Evolutionary conservation across 1,140 invertebrate species (phyloP), one percentile per base, ranked within the genome.

Genomic region (Habropoda laboriosa): DNA sequence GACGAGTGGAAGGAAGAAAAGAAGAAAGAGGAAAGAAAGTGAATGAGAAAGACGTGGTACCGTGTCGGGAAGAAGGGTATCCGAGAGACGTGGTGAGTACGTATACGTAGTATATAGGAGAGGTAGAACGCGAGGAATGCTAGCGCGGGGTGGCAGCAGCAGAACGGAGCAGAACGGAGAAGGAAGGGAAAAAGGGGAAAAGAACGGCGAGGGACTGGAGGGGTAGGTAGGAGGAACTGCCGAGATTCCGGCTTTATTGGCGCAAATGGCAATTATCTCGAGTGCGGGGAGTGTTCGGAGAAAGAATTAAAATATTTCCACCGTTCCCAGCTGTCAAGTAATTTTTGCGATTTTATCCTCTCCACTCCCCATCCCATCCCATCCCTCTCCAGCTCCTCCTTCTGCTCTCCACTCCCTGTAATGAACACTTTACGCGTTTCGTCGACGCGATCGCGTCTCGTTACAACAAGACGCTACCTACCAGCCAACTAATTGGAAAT

Each of bases 201-300:
- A 71, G 18, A 71, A 47, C 45, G 64, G 57, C 66, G 74, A 75
- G 35, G 45, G 32, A 21, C 38, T 38, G 32, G 45, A 60, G 45
- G 73, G 38, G 21, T 32, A 57, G 42, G 42, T 27, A 74, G 30
- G 74, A 67, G 76, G 57, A 71, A 57, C 63, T 40, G 42, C 40
- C 57, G 84, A 82, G 79, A 79, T 82, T 38, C 58, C 79, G 58
- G 76, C 75, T 86, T 82, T 86, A 86, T 86, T 82, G 85, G 75
- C 60, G 67, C 80, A 86, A 86, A 86, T 86, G 72, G 80, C 83
- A 86, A 86, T 86, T 86, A 86, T 79, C 76, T 82, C 83, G 68
- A 86, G 83, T 79, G 51, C 51, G 61, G 47, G 68, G 78, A 85
- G 74, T 51, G 73, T 86, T 85, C 61, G 81, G 71, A 55, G 73